Percentiles rank a stretch among this genome's conserved stretches.
Evolutionary conservation across 1,140 invertebrate species (phyloP).

Genomic region (Maniola jurtina): DNA sequence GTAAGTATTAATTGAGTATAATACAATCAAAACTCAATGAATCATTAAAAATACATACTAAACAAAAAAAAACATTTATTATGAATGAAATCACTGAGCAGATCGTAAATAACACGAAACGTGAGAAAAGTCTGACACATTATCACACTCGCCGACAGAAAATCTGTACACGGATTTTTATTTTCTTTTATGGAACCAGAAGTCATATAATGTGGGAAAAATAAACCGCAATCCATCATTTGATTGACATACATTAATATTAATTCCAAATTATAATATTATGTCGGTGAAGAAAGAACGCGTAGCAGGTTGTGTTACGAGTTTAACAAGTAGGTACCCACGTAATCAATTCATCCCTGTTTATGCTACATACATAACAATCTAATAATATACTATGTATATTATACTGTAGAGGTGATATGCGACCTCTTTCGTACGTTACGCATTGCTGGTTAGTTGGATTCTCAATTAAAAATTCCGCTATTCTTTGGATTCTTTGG

Average conservation of each 20-base stretch:
- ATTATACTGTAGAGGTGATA: no score
- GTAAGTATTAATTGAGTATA: not conserved
- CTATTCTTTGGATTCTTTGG: no score
- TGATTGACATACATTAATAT: conserved; percentile 34
- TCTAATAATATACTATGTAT: conserved; percentile 1
- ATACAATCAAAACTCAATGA: conserved; percentile 2
- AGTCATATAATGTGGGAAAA: conserved; percentile 49
- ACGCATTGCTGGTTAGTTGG: no score
- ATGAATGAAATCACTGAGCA: conserved; percentile 29
- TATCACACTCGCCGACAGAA: conserved; percentile 38
- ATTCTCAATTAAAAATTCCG: no score
- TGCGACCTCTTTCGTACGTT: no score
- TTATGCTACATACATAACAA: not conserved
- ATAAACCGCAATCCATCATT: conserved; percentile 32
- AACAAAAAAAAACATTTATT: conserved; percentile 19
- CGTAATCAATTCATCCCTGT: conserved; percentile 16
- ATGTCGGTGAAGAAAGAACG: conserved; percentile 18
- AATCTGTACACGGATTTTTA: conserved; percentile 49
- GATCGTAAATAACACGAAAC: conserved; percentile 35
- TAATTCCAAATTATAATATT: conserved; percentile 32
- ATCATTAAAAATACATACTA: not conserved
- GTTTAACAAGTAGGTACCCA: not conserved
- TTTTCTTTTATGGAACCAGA: conserved; percentile 47
- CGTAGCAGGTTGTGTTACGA: conserved; percentile 13
- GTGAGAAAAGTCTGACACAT: conserved; percentile 71